Evolutionary conservation across 2,888 invertebrate genomes (phyloP), one percentile per base, ranked within the genome.

Genomic region (Doris montereyensis): DNA sequence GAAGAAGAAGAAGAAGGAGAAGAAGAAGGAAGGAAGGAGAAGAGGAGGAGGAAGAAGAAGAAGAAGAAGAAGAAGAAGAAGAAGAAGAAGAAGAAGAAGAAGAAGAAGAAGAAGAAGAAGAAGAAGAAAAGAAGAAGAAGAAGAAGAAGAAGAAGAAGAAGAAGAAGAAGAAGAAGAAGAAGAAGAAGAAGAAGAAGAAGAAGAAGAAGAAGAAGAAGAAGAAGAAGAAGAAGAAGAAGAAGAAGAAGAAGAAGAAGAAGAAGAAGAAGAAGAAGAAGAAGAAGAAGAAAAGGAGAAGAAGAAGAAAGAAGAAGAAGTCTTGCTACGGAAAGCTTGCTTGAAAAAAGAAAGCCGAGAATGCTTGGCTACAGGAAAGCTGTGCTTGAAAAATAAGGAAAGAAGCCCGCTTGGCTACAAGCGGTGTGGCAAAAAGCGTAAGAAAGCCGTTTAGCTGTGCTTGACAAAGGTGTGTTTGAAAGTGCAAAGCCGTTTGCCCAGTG

Each of bases 31-130:
- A 74, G n/a, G 17, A 57, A 60, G 75, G 62, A 30, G 57, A 30
- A 75, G 75, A 75, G 21, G 13, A n/a, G 26, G 62, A 60, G 34
- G 21, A 30, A 75, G 60, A 75, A 30, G 57, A 57, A 75, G 75
- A 75, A 30, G 34, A 30, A 62, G 75, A 62, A 30, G 30, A 30
- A 75, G 75, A 75, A 28, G 30, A 30, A 62, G 75, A 75, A 30
- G 57, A 30, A 75, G 75, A 75, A 57, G 57, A n/a, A 60, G 62
- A 75, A 8, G 30, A n/a, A 62, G 24, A 58, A n/a, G 30, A 10
- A 74, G 52, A 24, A 21, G 21, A 35, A 73, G 52, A 8, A 32
- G 21, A 32, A 52, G 52, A 52, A 32, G 17, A 32, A 41, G 28
- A 52, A 24, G 26, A 24, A 10, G 26, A 8, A 28, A 28, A 67